Base-by-base conservation (phyloP, 1,140 invertebrate species). In the Bombus balteatus region DNA sequence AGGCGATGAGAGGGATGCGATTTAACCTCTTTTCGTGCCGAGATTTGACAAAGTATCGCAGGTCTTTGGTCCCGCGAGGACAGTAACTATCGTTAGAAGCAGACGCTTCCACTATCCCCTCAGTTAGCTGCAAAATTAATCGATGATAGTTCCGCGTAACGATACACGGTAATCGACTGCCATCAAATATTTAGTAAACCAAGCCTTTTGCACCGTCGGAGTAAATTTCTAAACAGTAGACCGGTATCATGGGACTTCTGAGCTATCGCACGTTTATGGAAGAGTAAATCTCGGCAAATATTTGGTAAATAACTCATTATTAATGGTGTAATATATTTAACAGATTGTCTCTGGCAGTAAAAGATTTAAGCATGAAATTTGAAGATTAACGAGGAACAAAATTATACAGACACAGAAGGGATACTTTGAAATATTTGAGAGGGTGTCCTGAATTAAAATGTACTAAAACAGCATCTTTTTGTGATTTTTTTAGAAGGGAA, bases 31-130 rank as follows among this genome's bases (percentile, higher is more conserved):
- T 32, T 66, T 39, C 25, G 5, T 5, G 13, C 9, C 10, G 34
- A 70, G 72, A 77, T 77, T 77, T 77, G 81, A 83, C 81, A 77
- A 83, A 83, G 81, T 57, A 39, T n/a, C 28, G 37, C 8, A 12
- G 65, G 12, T 37, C 12, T 22, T 68, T 37, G 59, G 62, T 37
- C 41, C 37, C 59, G 6, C 18, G 76, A 66, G 39, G 28, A 43
- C 59, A 15, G 59, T 18, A 53, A 39, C 53, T 39, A 28, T 22
- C 39, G 41, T 32, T 34, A 66, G 15, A 41, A 73, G 41, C 4
- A 73, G 73, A 43, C 74, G 37, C 74, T 15, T 13, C 22, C 25
- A 79, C 71, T 62, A 79, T 85, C 32, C 53, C 22, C 41, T 73
- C 57, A n/a, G 39, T 72, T 62, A 65, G 12, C 53, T 43, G 41